Conservation (phyloP, 1,140 invertebrate genomes). For the Drosophila rufa region DNA sequence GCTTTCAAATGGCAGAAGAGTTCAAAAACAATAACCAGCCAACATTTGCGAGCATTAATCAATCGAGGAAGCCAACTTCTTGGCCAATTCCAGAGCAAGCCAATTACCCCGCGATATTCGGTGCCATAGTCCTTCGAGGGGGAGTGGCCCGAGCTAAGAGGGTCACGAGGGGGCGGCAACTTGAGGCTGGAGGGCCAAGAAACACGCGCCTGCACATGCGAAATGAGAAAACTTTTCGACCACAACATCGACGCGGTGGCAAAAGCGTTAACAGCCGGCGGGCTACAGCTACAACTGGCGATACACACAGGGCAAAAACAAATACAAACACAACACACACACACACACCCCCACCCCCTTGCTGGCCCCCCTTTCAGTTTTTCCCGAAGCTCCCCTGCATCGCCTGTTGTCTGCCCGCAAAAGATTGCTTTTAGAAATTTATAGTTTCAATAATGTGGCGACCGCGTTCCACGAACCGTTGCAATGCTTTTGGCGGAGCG, state of each 20-base stretch:
- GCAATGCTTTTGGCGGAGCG: constrained; percentile 40
- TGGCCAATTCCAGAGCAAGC: constrained; percentile 14
- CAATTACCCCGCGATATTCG: constrained; percentile 13
- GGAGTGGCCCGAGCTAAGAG: background rate
- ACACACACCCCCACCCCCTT: too few relatives aligned
- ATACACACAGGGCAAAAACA: constrained; percentile 48
- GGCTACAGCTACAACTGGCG: constrained; percentile 46
- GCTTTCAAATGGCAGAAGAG: too few relatives aligned
- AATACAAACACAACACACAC: constrained; percentile 37
- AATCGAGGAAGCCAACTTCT: constrained; percentile 1
- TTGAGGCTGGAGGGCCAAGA: constrained; percentile 33
- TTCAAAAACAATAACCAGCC: too few relatives aligned
- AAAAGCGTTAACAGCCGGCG: constrained; percentile 49
- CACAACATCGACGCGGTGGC: constrained; percentile 69
- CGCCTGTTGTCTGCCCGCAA: constrained; percentile 72
- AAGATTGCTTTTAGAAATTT: constrained; percentile 82
- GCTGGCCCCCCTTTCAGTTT: background rate
- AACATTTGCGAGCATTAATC: background rate
- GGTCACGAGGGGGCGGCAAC: constrained; percentile 13
- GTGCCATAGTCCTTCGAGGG: background rate
- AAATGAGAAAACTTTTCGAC: constrained; percentile 83
- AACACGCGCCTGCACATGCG: constrained; percentile 64
- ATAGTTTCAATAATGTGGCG: constrained; percentile 82
- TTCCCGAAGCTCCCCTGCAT: constrained; percentile 2
- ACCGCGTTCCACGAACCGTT: constrained; percentile 56